These are phyloP conservation scores for Diacarnus erythraeanus DNA, from an alignment of 37 sponge, comb jelly and placozoan genomes.

Conservation along the genomic window DNA sequence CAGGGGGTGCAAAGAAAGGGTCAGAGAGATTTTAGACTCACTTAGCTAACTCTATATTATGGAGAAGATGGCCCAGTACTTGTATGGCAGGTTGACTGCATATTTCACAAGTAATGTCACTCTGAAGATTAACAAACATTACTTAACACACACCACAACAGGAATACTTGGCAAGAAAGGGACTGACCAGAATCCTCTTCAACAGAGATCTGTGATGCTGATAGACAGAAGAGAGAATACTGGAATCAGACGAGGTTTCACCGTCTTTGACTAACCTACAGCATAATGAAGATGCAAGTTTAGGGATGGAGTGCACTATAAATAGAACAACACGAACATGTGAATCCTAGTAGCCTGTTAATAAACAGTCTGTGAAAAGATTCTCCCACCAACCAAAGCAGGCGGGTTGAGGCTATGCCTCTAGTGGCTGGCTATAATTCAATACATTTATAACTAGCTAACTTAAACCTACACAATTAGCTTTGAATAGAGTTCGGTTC, in stretches of 20 bases:
- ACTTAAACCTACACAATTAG: not conserved
- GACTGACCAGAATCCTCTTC: not conserved
- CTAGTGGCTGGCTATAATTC: no score
- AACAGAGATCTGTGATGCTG: not conserved
- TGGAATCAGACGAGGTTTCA: not conserved
- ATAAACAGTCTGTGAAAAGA: no score
- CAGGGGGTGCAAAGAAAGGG: not conserved
- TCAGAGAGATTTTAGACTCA: not conserved
- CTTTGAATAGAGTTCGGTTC: not conserved
- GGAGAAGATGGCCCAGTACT: conserved; percentile 28
- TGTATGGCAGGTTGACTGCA: conserved; percentile 31
- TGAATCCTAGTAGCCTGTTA: no score
- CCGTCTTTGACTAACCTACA: not conserved
- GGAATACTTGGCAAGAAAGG: no score
- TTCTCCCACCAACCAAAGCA: no score
- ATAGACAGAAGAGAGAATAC: not conserved
- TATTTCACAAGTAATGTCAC: conserved; percentile 14
- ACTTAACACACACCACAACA: not conserved
- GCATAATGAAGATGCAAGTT: not conserved
- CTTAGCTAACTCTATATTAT: conserved; percentile 2
- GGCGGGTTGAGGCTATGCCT: no score
- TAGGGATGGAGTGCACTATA: no score
- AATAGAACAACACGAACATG: no score
- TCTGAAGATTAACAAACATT: not conserved
- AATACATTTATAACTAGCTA: not conserved